Percentiles rank a stretch among this genome's conserved stretches.
Evolutionary conservation across 2,888 invertebrate species (phyloP).

Genomic region (Anarsia innoxiella): DNA sequence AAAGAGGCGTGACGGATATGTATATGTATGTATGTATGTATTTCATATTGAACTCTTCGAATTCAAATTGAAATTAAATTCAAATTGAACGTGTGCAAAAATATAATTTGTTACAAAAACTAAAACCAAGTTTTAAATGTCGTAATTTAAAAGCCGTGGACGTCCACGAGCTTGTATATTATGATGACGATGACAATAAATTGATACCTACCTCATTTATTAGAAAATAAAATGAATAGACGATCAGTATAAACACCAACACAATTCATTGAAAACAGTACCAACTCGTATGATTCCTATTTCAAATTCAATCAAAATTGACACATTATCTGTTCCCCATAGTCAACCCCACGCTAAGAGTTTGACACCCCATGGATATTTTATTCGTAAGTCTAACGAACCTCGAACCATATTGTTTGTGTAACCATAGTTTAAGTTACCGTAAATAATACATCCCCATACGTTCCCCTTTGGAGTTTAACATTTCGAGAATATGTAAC

Average conservation of each 20-base stretch:
- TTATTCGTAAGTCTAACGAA: constrained; percentile 41
- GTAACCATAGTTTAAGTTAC: constrained; percentile 56
- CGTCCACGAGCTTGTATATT: neutral
- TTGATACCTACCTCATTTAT: neutral
- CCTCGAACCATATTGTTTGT: constrained; percentile 64
- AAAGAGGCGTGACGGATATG: too few species aligned
- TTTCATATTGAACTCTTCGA: too few species aligned
- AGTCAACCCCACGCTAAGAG: neutral
- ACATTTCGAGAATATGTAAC: too few species aligned
- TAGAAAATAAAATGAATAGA: neutral
- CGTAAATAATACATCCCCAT: constrained; percentile 43
- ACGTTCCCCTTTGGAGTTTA: constrained; percentile 20
- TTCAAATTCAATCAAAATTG: constrained; percentile 1
- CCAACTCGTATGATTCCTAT: neutral
- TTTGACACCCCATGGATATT: constrained; percentile 25
- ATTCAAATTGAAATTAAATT: too few species aligned
- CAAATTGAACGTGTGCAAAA: too few species aligned
- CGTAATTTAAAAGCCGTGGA: too few species aligned
- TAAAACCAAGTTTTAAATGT: too few species aligned
- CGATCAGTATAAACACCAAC: neutral
- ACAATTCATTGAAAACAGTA: neutral
- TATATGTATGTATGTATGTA: too few species aligned
- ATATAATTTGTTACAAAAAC: too few species aligned
- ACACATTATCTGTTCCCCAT: neutral
- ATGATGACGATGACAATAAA: neutral